A percentile compares a stretch with the other conserved stretches of the same genome.
phyloP scores from a whole-genome alignment of 2,888 invertebrate species.

The Protula sp. region DNA sequence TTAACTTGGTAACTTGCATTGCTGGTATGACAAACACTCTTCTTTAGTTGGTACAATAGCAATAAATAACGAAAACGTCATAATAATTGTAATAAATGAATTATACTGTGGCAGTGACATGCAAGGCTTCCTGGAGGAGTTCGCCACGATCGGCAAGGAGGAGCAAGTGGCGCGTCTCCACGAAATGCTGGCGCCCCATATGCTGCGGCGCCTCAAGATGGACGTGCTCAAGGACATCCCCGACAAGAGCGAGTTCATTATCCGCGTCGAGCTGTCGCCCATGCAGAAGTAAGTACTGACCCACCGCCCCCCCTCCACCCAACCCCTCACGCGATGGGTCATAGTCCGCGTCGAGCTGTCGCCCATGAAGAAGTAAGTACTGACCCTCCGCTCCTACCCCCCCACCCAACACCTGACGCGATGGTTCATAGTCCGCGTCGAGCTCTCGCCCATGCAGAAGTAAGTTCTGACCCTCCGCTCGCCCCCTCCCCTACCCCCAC shows the following conservation, averaged over 20 bases:
- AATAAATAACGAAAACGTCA: too few species aligned
- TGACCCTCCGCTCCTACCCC: too few species aligned
- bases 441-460: constrained; percentile 29
- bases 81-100: too few species aligned
- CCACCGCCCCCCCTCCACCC: too few species aligned
- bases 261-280: constrained; percentile 25
- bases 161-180: constrained; percentile 28
- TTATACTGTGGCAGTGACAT: too few species aligned
- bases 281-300: constrained; percentile 29
- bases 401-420: too few species aligned
- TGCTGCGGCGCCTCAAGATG: constrained; percentile 28
- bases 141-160: constrained; percentile 27
- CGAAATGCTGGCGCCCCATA: constrained; percentile 30
- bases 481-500: neutral
- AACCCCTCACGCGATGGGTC: too few species aligned
- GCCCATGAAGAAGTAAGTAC: constrained; percentile 27
- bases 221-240: constrained; percentile 31
- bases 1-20: too few species aligned
- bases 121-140: constrained; percentile 24
- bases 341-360: constrained; percentile 28
- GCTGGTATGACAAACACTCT: too few species aligned
- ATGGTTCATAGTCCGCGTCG: constrained; percentile 27
- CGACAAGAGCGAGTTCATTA: constrained; percentile 26
- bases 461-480: too few species aligned
- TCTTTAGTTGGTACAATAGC: too few species aligned